Conservation (phyloP, 2,888 invertebrate genomes). For the Acrobasis suavella region DNA sequence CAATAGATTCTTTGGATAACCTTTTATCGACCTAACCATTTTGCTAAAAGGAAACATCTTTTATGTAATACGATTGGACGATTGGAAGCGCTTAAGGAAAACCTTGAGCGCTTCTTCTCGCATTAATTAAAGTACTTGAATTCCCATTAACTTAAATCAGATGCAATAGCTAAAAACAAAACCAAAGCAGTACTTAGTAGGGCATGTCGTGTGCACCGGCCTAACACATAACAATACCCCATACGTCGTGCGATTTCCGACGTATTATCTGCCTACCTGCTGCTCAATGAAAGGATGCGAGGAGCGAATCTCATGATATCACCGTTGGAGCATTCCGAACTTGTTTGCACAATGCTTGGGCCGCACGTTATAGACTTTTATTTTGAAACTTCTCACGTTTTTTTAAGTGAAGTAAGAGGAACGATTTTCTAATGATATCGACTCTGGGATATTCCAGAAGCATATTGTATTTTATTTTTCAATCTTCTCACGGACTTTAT, state of each 20-base stretch:
- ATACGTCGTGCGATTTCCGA: constrained; percentile 33
- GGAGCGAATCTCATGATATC: constrained; percentile 36
- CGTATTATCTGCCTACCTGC: constrained; percentile 38
- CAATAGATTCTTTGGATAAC: too few relatives aligned
- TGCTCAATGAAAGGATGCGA: constrained; percentile 41
- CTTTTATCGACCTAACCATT: too few relatives aligned
- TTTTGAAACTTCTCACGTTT: not conserved
- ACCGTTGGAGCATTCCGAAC: constrained; percentile 35
- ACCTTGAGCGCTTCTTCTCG: too few relatives aligned
- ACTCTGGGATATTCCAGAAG: too few relatives aligned
- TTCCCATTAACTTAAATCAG: not conserved
- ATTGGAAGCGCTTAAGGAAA: not conserved
- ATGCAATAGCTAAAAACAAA: not conserved
- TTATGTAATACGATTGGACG: not conserved
- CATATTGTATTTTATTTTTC: too few relatives aligned
- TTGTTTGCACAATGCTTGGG: constrained; percentile 38
- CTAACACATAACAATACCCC: constrained; percentile 28
- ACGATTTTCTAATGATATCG: not conserved
- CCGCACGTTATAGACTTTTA: constrained; percentile 24
- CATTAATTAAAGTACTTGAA: too few relatives aligned
- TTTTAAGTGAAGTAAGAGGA: not conserved
- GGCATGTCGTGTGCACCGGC: not conserved
- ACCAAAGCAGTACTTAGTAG: not conserved
- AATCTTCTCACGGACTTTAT: too few relatives aligned
- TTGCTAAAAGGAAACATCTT: not conserved